A percentile compares a stretch with the other conserved stretches of the same genome.
These are phyloP conservation scores for Ursus arctos DNA, from an alignment of 2,113 vertebrate species.

Conservation along the genomic window DNA sequence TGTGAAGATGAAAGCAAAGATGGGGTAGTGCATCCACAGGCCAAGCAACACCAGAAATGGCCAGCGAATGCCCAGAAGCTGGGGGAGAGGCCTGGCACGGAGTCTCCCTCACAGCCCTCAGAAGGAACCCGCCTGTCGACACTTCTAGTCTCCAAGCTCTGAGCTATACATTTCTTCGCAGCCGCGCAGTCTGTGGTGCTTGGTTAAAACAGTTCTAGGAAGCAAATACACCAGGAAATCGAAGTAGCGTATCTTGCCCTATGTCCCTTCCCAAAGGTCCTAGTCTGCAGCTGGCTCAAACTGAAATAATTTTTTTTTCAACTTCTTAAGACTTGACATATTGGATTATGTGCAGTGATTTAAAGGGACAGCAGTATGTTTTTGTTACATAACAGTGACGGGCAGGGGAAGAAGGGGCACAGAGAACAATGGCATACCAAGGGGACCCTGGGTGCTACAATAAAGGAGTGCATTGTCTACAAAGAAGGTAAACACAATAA, in stretches of 20 bases:
- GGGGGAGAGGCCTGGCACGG: not conserved
- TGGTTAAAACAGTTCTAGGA: not conserved
- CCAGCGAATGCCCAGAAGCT: not conserved
- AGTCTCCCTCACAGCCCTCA: not conserved
- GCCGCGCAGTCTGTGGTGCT: not conserved
- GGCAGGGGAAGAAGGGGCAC: too few species aligned
- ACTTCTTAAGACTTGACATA: not conserved
- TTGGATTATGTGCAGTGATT: not conserved
- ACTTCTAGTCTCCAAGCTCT: not conserved
- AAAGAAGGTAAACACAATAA: not conserved
- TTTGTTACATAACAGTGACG: not conserved
- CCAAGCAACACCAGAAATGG: not conserved
- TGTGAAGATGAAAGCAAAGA: not conserved
- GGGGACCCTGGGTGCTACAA: not conserved
- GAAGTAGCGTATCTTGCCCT: not conserved
- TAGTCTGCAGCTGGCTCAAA: not conserved
- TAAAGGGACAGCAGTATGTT: not conserved
- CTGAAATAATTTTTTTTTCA: not conserved
- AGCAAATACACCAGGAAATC: not conserved
- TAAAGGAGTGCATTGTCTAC: not conserved
- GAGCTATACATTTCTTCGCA: not conserved
- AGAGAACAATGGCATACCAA: not conserved
- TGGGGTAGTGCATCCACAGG: not conserved
- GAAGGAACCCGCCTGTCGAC: not conserved
- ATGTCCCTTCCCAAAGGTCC: not conserved